Percentiles rank a stretch among this genome's conserved stretches.
Evolutionary conservation across 2,888 invertebrate species (phyloP).

Genomic region (Cotesia congregata): DNA sequence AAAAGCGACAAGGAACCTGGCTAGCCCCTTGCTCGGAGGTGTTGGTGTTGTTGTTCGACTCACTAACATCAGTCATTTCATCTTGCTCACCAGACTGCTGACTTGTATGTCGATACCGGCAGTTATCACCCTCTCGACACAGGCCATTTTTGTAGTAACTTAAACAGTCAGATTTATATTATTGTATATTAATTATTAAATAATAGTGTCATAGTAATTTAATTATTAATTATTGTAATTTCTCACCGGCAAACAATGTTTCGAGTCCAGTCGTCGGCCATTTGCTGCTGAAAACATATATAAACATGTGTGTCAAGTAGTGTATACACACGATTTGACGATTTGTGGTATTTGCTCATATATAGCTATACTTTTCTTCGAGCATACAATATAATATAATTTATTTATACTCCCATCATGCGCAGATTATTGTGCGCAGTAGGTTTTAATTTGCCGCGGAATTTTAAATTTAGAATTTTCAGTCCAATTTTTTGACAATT

Average conservation of each 20-base stretch:
- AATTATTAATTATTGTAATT: constrained; percentile 34
- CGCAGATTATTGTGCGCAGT: background rate
- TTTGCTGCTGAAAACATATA: constrained; percentile 56
- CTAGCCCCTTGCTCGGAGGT: constrained; percentile 32
- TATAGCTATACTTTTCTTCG: background rate
- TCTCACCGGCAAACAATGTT: constrained; percentile 68
- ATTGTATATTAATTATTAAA: constrained; percentile 12
- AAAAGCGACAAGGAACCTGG: constrained; percentile 60
- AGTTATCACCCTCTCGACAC: constrained; percentile 65
- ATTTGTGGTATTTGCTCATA: background rate
- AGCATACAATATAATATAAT: background rate
- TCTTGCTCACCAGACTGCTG: constrained; percentile 49
- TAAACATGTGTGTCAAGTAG: background rate
- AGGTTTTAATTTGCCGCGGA: background rate
- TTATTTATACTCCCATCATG: background rate
- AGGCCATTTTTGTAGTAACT: constrained; percentile 67
- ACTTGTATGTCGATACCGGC: constrained; percentile 61
- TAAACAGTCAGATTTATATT: constrained; percentile 39
- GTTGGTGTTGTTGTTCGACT: constrained; percentile 40
- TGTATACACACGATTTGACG: constrained; percentile 1
- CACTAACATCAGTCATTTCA: constrained; percentile 50
- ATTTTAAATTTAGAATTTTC: background rate
- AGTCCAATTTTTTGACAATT: no score
- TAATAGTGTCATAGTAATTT: constrained; percentile 16
- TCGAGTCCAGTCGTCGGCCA: constrained; percentile 68